These are phyloP conservation scores for Atrina japonica DNA, from an alignment of 2,888 invertebrate species.

Conservation along the genomic window DNA sequence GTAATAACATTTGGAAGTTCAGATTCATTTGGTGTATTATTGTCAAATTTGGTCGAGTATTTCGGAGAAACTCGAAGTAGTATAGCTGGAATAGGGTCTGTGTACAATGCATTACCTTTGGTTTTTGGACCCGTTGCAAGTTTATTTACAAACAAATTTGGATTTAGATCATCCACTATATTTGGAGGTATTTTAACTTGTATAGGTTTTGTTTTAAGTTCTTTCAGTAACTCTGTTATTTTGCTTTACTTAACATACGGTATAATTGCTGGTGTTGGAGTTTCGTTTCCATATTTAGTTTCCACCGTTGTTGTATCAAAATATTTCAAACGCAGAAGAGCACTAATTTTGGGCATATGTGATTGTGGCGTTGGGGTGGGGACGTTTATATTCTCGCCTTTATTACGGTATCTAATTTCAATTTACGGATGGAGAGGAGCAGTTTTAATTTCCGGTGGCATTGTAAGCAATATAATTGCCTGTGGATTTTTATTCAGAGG, in stretches of 20 bases:
- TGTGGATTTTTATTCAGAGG: slow-evolving; percentile 69
- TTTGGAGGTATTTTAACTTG: slow-evolving; percentile 72
- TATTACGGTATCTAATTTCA: slow-evolving; percentile 67
- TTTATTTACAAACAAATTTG: slow-evolving; percentile 67
- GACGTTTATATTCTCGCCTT: slow-evolving; percentile 73
- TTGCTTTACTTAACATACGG: slow-evolving; percentile 76
- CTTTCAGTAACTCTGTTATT: slow-evolving; percentile 66
- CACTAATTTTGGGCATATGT: slow-evolving; percentile 76
- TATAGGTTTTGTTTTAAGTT: slow-evolving; percentile 69
- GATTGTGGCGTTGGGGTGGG: slow-evolving; percentile 77
- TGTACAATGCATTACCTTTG: slow-evolving; percentile 95
- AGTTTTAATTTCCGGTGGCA: slow-evolving; percentile 68
- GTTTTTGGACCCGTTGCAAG: slow-evolving; percentile 75
- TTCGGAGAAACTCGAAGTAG: slow-evolving; percentile 91
- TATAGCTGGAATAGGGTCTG: slow-evolving; percentile 93
- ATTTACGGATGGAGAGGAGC: slow-evolving; percentile 74
- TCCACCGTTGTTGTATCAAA: slow-evolving; percentile 74
- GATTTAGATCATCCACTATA: slow-evolving; percentile 71
- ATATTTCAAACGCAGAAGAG: slow-evolving; percentile 76
- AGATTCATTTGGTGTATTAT: slow-evolving; percentile 94
- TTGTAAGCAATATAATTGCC: slow-evolving; percentile 68
- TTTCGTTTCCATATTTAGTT: slow-evolving; percentile 75
- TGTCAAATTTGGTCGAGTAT: slow-evolving; percentile 90
- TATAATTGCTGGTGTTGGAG: slow-evolving; percentile 74
- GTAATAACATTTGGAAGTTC: slow-evolving; percentile 95